phyloP scores from a whole-genome alignment of 1,140 invertebrate genomes.

The Epicauta chinensis region DNA sequence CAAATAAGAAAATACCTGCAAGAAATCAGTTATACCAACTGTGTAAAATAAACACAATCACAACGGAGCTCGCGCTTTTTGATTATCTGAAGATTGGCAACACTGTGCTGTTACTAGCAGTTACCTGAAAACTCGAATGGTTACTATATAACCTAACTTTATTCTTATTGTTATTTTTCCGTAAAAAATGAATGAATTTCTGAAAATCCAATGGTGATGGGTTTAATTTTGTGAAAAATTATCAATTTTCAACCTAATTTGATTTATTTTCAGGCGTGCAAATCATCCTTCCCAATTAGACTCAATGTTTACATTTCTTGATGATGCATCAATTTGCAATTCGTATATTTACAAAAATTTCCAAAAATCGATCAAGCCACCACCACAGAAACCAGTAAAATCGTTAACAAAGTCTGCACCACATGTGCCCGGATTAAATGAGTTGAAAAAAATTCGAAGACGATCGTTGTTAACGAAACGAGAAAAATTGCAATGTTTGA shows the following conservation, averaged over 20 bases:
- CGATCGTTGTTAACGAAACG: slow-evolving; percentile 19
- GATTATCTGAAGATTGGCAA: too few species aligned
- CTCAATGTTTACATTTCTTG: slow-evolving; percentile 8
- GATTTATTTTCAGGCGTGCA: slow-evolving; percentile 12
- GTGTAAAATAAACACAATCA: too few species aligned
- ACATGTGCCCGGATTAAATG: slow-evolving; percentile 17
- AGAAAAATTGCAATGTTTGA: slow-evolving; percentile 29
- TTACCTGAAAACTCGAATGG: too few species aligned
- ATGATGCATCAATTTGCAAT: slow-evolving; percentile 13
- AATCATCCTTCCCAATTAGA: slow-evolving; percentile 5
- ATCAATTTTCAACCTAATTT: slow-evolving; percentile 1
- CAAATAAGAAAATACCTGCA: too few species aligned
- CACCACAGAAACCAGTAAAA: slow-evolving; percentile 1
- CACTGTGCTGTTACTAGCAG: too few species aligned
- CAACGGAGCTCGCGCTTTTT: too few species aligned
- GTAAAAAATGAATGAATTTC: slow-evolving; percentile 21
- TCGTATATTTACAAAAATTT: slow-evolving; percentile 21
- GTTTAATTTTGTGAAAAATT: slow-evolving; percentile 1
- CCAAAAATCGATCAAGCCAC: slow-evolving; percentile 10
- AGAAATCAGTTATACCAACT: too few species aligned
- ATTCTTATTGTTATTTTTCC: background rate
- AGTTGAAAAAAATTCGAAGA: slow-evolving; percentile 4
- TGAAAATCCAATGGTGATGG: slow-evolving; percentile 19
- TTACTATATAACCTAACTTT: slow-evolving; percentile 14
- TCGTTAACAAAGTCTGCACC: slow-evolving; percentile 4